phyloP scores from a whole-genome alignment of 2,113 vertebrate genomes.

The Salvelinus namaycush region DNA sequence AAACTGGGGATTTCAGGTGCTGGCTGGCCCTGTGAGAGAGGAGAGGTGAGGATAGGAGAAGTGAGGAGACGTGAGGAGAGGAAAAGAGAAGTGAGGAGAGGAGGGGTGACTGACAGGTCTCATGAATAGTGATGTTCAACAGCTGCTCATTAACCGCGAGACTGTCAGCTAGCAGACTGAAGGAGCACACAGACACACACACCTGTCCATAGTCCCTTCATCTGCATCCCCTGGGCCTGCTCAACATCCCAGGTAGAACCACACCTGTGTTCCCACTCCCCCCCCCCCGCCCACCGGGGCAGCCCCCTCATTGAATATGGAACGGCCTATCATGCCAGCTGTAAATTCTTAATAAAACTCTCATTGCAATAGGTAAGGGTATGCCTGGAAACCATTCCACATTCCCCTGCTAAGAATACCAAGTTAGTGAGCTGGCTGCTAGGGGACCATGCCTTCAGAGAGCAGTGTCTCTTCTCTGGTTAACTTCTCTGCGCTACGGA shows the following conservation, averaged over 20 bases:
- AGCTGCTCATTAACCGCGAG: constrained; percentile 77
- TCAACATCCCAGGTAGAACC: constrained; percentile 37
- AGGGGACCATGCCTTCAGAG: constrained; percentile 11
- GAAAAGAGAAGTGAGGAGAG: no score
- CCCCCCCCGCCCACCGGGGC: constrained; percentile 20
- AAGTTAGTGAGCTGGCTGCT: not conserved
- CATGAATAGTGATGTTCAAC: constrained; percentile 77
- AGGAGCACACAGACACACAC: constrained; percentile 31
- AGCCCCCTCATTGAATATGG: constrained; percentile 50
- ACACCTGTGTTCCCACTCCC: constrained; percentile 21
- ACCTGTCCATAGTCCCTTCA: constrained; percentile 54
- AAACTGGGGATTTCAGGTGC: constrained; percentile 62
- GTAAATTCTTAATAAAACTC: constrained; percentile 49
- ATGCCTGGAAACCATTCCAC: not conserved
- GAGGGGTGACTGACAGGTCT: constrained; percentile 66
- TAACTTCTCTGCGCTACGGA: no score
- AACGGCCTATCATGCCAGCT: constrained; percentile 44
- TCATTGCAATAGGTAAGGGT: constrained; percentile 36
- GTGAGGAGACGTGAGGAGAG: no score
- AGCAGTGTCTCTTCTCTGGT: constrained; percentile 22
- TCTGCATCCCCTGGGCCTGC: constrained; percentile 48
- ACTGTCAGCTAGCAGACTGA: constrained; percentile 66
- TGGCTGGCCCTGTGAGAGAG: constrained; percentile 56
- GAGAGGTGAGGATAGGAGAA: not conserved
- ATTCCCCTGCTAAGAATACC: not conserved